These are phyloP conservation scores for Eristalinus sepulchralis DNA, from an alignment of 2,888 invertebrate genomes.

Conservation along the genomic window DNA sequence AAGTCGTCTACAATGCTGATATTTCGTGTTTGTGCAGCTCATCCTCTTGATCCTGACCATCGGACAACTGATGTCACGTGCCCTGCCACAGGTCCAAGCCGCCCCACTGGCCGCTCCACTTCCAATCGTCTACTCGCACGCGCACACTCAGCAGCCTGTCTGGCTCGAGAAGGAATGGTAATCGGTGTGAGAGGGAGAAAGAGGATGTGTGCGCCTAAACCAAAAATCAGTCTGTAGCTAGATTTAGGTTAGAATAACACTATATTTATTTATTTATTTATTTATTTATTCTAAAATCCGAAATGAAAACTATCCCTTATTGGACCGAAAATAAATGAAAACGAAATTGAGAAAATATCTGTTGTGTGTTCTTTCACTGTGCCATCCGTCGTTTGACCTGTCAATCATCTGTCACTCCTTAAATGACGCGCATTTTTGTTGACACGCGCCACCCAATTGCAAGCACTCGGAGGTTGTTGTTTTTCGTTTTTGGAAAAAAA, in stretches of 20 bases:
- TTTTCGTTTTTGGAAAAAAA: slow-evolving; percentile 19
- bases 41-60: slow-evolving; percentile 84
- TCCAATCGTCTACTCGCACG: slow-evolving; percentile 81
- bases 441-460: neutral
- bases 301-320: slow-evolving; percentile 22
- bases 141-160: slow-evolving; percentile 79
- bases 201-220: slow-evolving; percentile 32
- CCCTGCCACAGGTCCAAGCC: slow-evolving; percentile 80
- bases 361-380: neutral
- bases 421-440: neutral
- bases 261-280: slow-evolving; percentile 64
- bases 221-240: slow-evolving; percentile 51
- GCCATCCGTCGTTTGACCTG: neutral
- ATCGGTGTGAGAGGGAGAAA: slow-evolving; percentile 4
- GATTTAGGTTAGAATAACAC: slow-evolving; percentile 35
- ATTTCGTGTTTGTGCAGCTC: slow-evolving; percentile 72
- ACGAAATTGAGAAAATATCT: neutral
- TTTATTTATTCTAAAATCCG: slow-evolving; percentile 38
- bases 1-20: neutral
- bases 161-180: slow-evolving; percentile 81
- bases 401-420: neutral
- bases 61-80: slow-evolving; percentile 82
- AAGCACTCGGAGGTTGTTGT: neutral
- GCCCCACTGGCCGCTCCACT: slow-evolving; percentile 81
- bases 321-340: slow-evolving; percentile 42